phyloP scores from a whole-genome alignment of 2,113 vertebrate species.

The Myotis brandtii region DNA sequence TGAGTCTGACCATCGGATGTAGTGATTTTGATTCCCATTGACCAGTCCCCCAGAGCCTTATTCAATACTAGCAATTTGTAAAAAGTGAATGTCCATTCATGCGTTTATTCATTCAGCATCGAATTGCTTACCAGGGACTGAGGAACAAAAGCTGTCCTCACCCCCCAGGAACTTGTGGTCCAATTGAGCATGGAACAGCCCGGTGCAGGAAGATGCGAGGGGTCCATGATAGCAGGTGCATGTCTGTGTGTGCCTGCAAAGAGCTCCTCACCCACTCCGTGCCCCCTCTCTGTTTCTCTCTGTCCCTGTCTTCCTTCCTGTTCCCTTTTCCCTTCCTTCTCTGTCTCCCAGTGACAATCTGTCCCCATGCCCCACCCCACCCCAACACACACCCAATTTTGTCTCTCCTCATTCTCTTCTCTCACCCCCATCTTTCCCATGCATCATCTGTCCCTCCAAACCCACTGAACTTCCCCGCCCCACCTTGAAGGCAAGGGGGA shows the following conservation, averaged over 20 bases:
- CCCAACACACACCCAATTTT: not conserved
- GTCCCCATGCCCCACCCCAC: not conserved
- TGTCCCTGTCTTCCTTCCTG: not conserved
- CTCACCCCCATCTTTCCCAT: not conserved
- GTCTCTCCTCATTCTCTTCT: not conserved
- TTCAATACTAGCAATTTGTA: not conserved
- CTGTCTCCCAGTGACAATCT: not conserved
- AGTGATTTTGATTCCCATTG: not conserved
- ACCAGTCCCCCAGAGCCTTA: not conserved
- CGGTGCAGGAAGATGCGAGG: fast-evolving
- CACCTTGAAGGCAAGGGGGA: not conserved
- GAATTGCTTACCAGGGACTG: not conserved
- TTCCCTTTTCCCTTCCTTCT: not conserved
- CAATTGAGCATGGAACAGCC: fast-evolving
- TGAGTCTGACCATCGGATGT: not conserved
- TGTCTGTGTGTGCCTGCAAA: not conserved
- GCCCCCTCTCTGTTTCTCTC: not conserved
- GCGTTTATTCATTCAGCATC: not conserved
- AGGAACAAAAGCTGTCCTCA: not conserved
- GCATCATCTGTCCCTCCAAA: not conserved
- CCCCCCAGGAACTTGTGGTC: not conserved
- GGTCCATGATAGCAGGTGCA: fast-evolving
- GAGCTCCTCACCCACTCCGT: fast-evolving
- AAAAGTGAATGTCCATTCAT: not conserved
- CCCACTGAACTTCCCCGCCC: not conserved